A percentile compares a stretch with the other conserved stretches of the same genome.
These are phyloP conservation scores for Syngnathus floridae DNA, from an alignment of 2,113 vertebrate genomes.

Conservation along the genomic window DNA sequence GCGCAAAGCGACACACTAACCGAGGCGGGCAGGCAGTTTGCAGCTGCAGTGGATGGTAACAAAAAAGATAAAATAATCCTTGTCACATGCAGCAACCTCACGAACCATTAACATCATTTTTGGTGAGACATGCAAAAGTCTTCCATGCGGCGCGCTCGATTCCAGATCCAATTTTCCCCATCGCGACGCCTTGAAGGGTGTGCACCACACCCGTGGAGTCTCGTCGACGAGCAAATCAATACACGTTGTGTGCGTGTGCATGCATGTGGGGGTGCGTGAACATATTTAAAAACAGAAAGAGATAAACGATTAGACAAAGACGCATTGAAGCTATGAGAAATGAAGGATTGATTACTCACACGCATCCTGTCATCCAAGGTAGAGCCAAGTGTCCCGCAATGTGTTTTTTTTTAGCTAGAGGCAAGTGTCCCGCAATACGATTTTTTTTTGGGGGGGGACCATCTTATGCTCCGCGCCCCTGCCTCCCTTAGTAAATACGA, in stretches of 20 bases:
- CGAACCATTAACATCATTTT: neutral
- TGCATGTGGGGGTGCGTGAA: neutral
- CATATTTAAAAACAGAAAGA: neutral
- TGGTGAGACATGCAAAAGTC: neutral
- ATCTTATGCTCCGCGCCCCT: neutral
- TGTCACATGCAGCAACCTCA: neutral
- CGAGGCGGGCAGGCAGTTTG: slow-evolving; percentile 5
- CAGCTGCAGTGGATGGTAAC: slow-evolving; percentile 70
- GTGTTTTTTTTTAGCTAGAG: neutral
- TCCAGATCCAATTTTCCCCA: slow-evolving; percentile 18
- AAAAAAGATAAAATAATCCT: neutral
- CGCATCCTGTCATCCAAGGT: slow-evolving; percentile 1
- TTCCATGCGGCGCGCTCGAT: slow-evolving; percentile 1
- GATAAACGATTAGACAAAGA: neutral
- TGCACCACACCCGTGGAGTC: slow-evolving; percentile 73
- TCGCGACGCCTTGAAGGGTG: slow-evolving; percentile 49
- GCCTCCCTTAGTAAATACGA: neutral
- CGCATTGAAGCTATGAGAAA: neutral
- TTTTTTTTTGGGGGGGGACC: neutral
- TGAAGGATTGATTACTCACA: neutral
- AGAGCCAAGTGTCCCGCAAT: neutral
- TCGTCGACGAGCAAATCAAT: slow-evolving; percentile 64
- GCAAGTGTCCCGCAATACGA: neutral
- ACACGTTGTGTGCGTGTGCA: slow-evolving; percentile 16
- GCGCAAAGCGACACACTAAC: slow-evolving; percentile 47